Percentiles rank a stretch among this genome's conserved stretches.
Evolutionary conservation across 2,113 vertebrate genomes (phyloP).

Genomic region (Epinephelus cyanopodus): DNA sequence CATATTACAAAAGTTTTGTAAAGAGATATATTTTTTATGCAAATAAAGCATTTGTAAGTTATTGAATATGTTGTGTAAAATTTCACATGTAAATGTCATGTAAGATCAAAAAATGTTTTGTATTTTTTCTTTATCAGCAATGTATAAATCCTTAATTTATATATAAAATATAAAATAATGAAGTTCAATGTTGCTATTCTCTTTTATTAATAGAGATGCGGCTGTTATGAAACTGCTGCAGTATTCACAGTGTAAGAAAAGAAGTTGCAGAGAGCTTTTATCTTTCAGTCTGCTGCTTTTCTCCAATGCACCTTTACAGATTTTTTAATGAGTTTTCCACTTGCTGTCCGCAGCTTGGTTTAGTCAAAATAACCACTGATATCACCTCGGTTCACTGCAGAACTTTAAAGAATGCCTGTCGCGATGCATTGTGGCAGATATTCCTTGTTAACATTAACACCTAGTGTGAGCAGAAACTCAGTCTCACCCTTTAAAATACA

Average conservation of each 20-base stretch:
- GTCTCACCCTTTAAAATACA: background rate
- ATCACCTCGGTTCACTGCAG: constrained; percentile 6
- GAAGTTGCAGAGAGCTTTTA: constrained; percentile 6
- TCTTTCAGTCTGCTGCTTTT: background rate
- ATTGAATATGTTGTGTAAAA: constrained; percentile 97
- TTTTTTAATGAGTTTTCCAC: constrained; percentile 45
- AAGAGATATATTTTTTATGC: constrained; percentile 99
- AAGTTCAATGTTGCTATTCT: constrained; percentile 36
- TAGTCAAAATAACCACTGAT: constrained; percentile 13
- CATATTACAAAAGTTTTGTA: constrained; percentile 91
- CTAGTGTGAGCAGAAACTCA: constrained; percentile 15
- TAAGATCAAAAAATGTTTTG: constrained; percentile 97
- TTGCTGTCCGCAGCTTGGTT: constrained; percentile 32
- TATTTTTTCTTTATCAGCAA: constrained; percentile 89
- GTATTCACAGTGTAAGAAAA: background rate
- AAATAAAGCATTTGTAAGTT: constrained; percentile 97
- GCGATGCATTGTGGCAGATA: constrained; percentile 6
- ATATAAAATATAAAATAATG: constrained; percentile 80
- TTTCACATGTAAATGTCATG: constrained; percentile 97
- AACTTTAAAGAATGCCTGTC: constrained; percentile 6
- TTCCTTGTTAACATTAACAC: constrained; percentile 3
- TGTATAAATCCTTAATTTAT: constrained; percentile 85
- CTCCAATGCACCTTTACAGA: background rate
- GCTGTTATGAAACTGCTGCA: background rate
- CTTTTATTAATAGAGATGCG: constrained; percentile 16